Conservation (phyloP, 1,140 invertebrate genomes). For the Vanessa atalanta region DNA sequence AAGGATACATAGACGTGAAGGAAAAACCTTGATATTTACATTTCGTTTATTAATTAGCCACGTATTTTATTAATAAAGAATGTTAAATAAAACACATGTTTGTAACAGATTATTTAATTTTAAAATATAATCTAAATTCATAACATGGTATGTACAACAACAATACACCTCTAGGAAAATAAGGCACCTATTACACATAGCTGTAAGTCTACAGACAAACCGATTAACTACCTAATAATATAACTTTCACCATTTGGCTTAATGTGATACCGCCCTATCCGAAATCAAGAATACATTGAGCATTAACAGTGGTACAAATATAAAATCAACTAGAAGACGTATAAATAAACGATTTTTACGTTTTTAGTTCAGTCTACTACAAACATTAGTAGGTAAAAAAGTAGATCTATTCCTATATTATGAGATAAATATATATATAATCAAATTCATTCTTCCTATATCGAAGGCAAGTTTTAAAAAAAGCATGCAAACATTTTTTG, state of each 20-base stretch:
- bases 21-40: constrained; percentile 54
- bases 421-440: constrained; percentile 21
- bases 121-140: constrained; percentile 72
- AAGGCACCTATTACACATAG: constrained; percentile 64
- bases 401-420: constrained; percentile 31
- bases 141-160: constrained; percentile 77
- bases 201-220: constrained; percentile 45
- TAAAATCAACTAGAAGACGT: constrained; percentile 1
- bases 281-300: constrained; percentile 41
- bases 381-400: constrained; percentile 26
- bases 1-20: constrained; percentile 69
- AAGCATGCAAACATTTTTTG: constrained; percentile 7
- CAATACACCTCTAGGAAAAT: constrained; percentile 70
- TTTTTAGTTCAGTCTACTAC: constrained; percentile 37
- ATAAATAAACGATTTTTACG: constrained; percentile 1
- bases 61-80: constrained; percentile 31
- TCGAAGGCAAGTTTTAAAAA: constrained; percentile 17
- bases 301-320: constrained; percentile 40
- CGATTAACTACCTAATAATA: constrained; percentile 47
- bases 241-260: constrained; percentile 59
- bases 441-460: constrained; percentile 5
- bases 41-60: background rate
- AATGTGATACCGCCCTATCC: constrained; percentile 31
- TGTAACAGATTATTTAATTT: constrained; percentile 73
- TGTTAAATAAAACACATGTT: constrained; percentile 44